Evolutionary conservation across 2,888 invertebrate genomes (phyloP), one percentile per base, ranked within the genome.

Genomic region (Drosophila glabriapex): DNA sequence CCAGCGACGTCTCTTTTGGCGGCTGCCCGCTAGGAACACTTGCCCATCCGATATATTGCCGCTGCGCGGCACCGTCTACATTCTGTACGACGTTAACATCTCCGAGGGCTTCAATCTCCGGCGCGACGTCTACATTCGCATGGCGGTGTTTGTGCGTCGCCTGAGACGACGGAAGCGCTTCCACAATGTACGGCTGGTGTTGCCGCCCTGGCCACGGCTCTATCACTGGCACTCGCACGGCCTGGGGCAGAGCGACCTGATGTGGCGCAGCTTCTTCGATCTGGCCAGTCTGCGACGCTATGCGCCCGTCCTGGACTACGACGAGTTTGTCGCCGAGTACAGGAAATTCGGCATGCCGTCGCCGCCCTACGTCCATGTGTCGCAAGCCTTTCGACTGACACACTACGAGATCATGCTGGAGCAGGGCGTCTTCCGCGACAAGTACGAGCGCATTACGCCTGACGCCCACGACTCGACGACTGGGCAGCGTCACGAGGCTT

Each of bases 91-190:
- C 92, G 96, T 99, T 0, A 99, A 99, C 94, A 96, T 96, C 4
- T 96, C 97, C 0, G 99, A 99, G 94, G 99, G 99, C 0, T 99
- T 99, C 92, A 99, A 99, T 94, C 94, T 99, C 74, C 95, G 99
- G 22, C 95, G 99, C 41, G 99, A 99, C 94, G 99, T 99, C 3
- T 99, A 98, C 91, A 96, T 99, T 95, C 95, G 99, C 82, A 95
- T 98, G 87, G 98, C 99, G 2, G 96, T 97, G 55, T 96, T 99
- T 91, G 94, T 97, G 0, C 95, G 96, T 37, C 95, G 96, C 70
- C 94, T 98, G 63, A 94, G 95, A 68, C 94, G 94, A 67, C 92
- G 93, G 0, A 72, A 67, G 3, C 82, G 76, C 0, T 94, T 94
- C 54, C 92, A 92, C 28, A 94, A 95, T 67, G 95, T 96, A 93